These are phyloP conservation scores for Cuniculus paca DNA, from an alignment of 2,797 vertebrate species.

Conservation along the genomic window DNA sequence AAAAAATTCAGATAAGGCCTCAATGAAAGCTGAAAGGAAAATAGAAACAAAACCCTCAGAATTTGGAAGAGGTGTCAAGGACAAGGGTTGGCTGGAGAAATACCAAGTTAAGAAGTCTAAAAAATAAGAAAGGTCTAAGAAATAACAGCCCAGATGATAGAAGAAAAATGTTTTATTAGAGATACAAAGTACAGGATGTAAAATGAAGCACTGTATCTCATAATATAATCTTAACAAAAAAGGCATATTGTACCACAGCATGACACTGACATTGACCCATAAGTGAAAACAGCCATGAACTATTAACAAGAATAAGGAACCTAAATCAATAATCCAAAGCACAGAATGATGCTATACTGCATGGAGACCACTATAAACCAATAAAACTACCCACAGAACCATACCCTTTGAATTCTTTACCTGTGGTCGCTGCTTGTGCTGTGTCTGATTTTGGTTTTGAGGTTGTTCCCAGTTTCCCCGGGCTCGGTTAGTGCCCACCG, in stretches of 20 bases:
- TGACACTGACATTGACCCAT: not conserved
- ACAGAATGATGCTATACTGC: not conserved
- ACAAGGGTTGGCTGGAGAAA: constrained; percentile 10
- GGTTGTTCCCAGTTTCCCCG: constrained; percentile 99
- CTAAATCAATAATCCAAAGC: constrained; percentile 57
- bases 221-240: constrained; percentile 46
- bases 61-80: not conserved
- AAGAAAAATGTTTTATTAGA: not conserved
- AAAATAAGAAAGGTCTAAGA: constrained; percentile 32
- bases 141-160: not conserved
- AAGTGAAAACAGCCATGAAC: constrained; percentile 7
- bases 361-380: constrained; percentile 28
- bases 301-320: constrained; percentile 34
- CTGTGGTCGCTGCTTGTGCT: constrained; percentile 96
- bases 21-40: constrained; percentile 21
- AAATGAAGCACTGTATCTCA: constrained; percentile 10
- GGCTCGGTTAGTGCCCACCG: constrained; percentile 98
- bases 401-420: constrained; percentile 82
- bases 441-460: constrained; percentile 98
- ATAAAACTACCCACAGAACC: not conserved
- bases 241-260: not conserved
- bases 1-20: constrained; percentile 63
- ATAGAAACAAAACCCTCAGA: constrained; percentile 4
- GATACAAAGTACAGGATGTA: constrained; percentile 8
- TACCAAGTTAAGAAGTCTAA: not conserved